Conservation (phyloP, 2,797 vertebrate species). For the Galago senegalensis region DNA sequence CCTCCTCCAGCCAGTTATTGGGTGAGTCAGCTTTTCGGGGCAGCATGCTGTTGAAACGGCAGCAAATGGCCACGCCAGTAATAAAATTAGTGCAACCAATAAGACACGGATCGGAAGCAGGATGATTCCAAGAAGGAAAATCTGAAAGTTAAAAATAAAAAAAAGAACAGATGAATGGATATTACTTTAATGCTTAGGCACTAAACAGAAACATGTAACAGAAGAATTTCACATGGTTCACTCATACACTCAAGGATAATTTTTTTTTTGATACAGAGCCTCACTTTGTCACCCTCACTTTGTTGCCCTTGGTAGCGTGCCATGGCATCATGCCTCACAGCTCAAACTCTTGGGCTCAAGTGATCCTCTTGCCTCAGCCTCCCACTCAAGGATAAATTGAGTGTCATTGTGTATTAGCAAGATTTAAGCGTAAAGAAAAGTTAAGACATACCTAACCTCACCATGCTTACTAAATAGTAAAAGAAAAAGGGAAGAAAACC, state of each 20-base stretch:
- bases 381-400: background rate
- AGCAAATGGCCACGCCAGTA: conserved; percentile 94
- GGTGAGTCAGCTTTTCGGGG: conserved; percentile 91
- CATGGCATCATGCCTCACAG: too few species aligned
- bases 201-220: background rate
- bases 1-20: conserved; percentile 96
- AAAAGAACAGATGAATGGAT: background rate
- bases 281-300: too few species aligned
- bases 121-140: conserved; percentile 93
- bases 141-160: conserved; percentile 87
- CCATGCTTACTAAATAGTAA: background rate
- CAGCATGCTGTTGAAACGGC: conserved; percentile 91
- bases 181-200: background rate
- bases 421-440: conserved; percentile 25
- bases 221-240: background rate
- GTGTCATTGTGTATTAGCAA: background rate
- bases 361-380: too few species aligned
- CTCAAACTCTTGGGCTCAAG: too few species aligned
- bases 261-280: too few species aligned
- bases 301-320: too few species aligned
- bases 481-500: conserved; percentile 5
- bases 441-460: background rate
- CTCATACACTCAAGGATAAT: background rate
- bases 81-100: conserved; percentile 90
- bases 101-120: conserved; percentile 94